Base-by-base conservation (phyloP, 2,797 vertebrate genomes). In the Siniperca scherzeri region DNA sequence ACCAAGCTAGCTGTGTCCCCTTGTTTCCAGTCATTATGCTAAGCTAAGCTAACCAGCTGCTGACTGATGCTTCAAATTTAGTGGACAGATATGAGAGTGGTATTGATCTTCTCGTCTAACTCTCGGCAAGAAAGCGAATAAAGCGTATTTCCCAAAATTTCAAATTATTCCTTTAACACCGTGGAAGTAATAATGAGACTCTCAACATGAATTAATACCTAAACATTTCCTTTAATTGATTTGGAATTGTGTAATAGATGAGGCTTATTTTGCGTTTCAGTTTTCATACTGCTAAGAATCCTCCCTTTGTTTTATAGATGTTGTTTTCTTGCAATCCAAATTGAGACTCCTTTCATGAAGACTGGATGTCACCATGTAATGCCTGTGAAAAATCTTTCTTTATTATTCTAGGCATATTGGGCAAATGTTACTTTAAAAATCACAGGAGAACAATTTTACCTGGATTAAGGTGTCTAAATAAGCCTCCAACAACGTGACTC, bases 401-500 rank as follows among this genome's bases (percentile, higher is more conserved):
- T 50, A 64, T 59, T 65, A 74, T 77, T 48, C 11, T 5, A 16
- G 60, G 61, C 46, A 30, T 38, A 33, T 7, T 75, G 62, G 27
- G 33, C 42, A 46, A 74, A 40, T 74, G 60, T 57, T 72, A 52
- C 56, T 50, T 6, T 7, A 66, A 74, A 50, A 74, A 82, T 61
- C 25, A 46, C 27, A 16, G 46, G 21, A 70, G 57, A 80, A 65
- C 38, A 73, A 14, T 48, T 73, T 74, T 9, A 70, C 70, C 69
- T 87, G 69, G 53, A 79, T 75, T 85, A 56, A 56, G 46, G 53
- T 71, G 53, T 70, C 25, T 70, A 40, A 85, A 82, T 72, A 74
- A 82, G 71, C 69, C 61, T 70, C 66, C 19, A 61, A 40, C 48
- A 70, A 72, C 7, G 16, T 83, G 70, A 76, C 56, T 74, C 82